These are phyloP conservation scores for Natator depressus DNA, from an alignment of 2,113 vertebrate genomes.

Conservation along the genomic window DNA sequence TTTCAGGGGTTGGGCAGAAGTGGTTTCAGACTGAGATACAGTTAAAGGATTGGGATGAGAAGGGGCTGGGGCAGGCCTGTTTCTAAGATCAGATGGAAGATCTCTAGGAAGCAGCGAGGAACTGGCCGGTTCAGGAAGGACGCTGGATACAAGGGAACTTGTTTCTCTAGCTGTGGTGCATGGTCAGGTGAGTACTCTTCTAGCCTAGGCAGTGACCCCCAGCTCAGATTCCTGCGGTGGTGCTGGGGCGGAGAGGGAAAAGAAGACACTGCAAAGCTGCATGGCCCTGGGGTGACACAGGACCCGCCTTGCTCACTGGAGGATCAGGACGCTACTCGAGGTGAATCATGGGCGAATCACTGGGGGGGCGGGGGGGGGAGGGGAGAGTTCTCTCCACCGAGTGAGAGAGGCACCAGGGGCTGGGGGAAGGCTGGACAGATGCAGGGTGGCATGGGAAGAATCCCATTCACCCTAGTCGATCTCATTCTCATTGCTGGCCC, in stretches of 20 bases:
- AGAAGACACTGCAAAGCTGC: constrained; percentile 33
- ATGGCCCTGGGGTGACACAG: constrained; percentile 32
- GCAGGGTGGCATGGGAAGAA: constrained; percentile 43
- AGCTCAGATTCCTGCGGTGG: background rate
- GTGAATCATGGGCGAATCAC: constrained; percentile 50
- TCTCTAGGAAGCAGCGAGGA: constrained; percentile 27
- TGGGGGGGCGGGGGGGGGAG: background rate
- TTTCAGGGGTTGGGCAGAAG: constrained; percentile 22
- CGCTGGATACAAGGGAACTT: background rate
- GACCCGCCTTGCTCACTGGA: background rate
- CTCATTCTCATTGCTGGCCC: constrained; percentile 93
- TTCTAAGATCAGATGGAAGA: background rate
- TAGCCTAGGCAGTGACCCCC: constrained; percentile 52
- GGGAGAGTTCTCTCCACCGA: constrained; percentile 33
- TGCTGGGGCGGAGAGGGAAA: background rate
- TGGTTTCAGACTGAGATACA: constrained; percentile 3
- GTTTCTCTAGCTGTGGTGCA: constrained; percentile 21
- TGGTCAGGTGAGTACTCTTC: constrained; percentile 44
- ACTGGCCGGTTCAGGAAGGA: background rate
- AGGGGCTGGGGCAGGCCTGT: background rate
- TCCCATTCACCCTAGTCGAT: constrained; percentile 84
- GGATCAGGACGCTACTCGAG: constrained; percentile 1
- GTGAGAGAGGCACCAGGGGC: constrained; percentile 34
- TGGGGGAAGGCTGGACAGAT: background rate
- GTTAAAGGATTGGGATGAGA: constrained; percentile 41